Base-by-base conservation (phyloP, 2,888 invertebrate genomes). In the Chloroclystis v-ata region DNA sequence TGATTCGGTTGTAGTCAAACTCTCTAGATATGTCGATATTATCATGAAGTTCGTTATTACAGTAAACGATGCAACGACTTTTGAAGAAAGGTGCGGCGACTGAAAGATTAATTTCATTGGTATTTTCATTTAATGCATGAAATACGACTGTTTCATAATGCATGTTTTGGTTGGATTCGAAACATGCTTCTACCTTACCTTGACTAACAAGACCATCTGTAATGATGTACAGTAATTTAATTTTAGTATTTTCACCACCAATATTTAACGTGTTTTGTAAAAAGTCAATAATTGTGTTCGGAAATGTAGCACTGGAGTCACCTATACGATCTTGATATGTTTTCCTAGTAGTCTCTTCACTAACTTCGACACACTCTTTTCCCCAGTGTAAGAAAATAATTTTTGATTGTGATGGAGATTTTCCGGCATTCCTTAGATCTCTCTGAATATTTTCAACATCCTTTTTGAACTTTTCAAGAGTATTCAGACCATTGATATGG, bases 331-430 rank as follows among this genome's bases (percentile, higher is more conserved):
- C 13, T 4, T 8, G 11, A 9, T 30, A 30, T 8, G 12, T 12
- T 13, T 12, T 9, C 13, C 9, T 13, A 30, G 30, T 30, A 8
- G 9, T 13, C 4, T 30, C 8, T 30, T 30, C 30, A 30, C 12
- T 12, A 2, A 67, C 64, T 49, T 65, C 58, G 1, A 11, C 40
- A 48, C 67, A 67, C 3, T 9, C 4, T 30, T 54, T 1, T 2
- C 65, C 61, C 67, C 69, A 69, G 43, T 69, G 66, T 35, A 69
- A 60, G 38, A 67, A 68, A 47, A 69, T 28, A 9, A 61, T 57
- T 58, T 56, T 57, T 0, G 54, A 61, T 49, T 61, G 51, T 13
- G 30, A 12, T 13, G 13, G 30, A 12, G 30, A 11, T 7, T 28
- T 12, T 13, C 13, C 13, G 7, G 30, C 30, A 12, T 4, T 13